Evolutionary conservation across 92 coral and sea anemone genomes (phyloP).

Genomic region (Parazoanthus swiftii): DNA sequence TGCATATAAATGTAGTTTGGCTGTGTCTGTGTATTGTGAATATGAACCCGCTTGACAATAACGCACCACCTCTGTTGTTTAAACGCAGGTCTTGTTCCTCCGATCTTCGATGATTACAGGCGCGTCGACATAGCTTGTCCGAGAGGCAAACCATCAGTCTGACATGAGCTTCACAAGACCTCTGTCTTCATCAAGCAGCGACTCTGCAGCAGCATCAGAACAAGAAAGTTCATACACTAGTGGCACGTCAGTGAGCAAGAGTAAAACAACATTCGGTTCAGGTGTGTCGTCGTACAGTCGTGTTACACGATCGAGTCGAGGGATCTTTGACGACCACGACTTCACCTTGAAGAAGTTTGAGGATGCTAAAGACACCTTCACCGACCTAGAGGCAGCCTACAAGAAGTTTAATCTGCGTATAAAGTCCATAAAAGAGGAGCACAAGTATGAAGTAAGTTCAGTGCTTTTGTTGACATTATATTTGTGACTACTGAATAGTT

Average conservation of each 20-base stretch:
- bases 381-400: conserved; percentile 94
- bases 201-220: background rate
- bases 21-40: conserved; percentile 17
- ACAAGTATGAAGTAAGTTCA: conserved; percentile 70
- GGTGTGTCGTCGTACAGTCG: conserved; percentile 72
- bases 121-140: background rate
- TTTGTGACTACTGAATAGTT: background rate
- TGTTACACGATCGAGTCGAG: conserved; percentile 69
- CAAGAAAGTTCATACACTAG: conserved; percentile 55
- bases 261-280: conserved; percentile 54
- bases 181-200: conserved; percentile 8
- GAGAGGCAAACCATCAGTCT: background rate
- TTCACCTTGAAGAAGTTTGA: conserved; percentile 82
- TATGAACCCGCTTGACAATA: background rate
- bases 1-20: conserved; percentile 24
- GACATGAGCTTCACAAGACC: conserved; percentile 24
- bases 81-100: conserved; percentile 12
- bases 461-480: background rate
- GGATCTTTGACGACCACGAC: conserved; percentile 71
- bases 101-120: background rate
- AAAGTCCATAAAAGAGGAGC: conserved; percentile 73
- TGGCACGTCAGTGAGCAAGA: conserved; percentile 56
- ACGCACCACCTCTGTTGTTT: conserved; percentile 18
- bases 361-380: conserved; percentile 88
- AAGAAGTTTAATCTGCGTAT: conserved; percentile 81